Evolutionary conservation across 2,797 vertebrate genomes (phyloP), one percentile per base, ranked within the genome.

Genomic region (Acanthis flammea): DNA sequence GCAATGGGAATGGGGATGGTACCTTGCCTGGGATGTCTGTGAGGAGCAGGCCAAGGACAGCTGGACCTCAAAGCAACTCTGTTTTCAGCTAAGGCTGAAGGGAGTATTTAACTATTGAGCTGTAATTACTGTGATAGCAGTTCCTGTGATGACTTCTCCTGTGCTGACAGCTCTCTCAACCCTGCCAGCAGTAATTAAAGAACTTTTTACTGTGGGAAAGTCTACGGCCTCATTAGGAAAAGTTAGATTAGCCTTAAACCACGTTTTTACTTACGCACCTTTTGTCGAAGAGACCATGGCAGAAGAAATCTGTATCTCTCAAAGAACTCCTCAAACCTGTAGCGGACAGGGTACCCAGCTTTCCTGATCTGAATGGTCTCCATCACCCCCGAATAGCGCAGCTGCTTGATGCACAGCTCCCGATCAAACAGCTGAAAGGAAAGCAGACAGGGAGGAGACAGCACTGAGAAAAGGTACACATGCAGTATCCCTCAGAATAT

Each of bases 301-400:
- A 99, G 97, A 24, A 99, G 98, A 48, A 98, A 96, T 4, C 97
- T 94, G 95, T 99, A 99, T 57, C 99, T 98, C 7, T 97, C 97
- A 3, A 99, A 97, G 90, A 99, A 99, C 88, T 99, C 98, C 5
- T 97, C 85, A 53, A 99, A 99, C 3, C 97, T 98, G 97, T 99
- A 99, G 60, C 99, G 99, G 22, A 99, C 96, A 2, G 99, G 99
- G 96, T 98, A 99, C 17, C 99, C 99, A 2, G 99, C 97, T 92
- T 99, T 99, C 68, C 99, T 98, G 97, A 99, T 99, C 67, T 87
- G 97, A 92, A 99, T 99, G 2, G 99, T 99, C 97, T 99, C 99
- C 98, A 99, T 98, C 99, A 99, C 99, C 37, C 99, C 99, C 0
- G 99, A 99, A 91, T 99, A 99, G 6, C 99, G 98, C 74, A 99